Evolutionary conservation across 1,140 invertebrate genomes (phyloP), one percentile per base, ranked within the genome.

Genomic region (Anastatus disparis): DNA sequence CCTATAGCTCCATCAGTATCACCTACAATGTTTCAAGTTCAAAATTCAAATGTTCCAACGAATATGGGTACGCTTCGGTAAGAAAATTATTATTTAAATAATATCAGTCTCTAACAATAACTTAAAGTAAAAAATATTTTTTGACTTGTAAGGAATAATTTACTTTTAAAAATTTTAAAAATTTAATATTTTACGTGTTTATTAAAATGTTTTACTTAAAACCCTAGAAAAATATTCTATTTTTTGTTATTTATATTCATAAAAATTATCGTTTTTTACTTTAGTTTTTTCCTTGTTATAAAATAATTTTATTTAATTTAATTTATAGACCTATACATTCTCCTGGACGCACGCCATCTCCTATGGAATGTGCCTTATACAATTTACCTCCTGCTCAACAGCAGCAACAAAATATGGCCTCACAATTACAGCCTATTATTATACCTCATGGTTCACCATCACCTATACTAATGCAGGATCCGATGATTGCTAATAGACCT

Each of bases 331-430:
- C 75, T 27, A 74, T 76, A 46, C 15, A 73, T 44, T 80, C 79
- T 31, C 78, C 81, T 29, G 64, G 76, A 8, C 70, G 77, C 12
- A 78, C 78, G 27, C 75, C 75, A 38, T 83, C 81, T 0, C 81
- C 81, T 8, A 77, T 81, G 74, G 76, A 79, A 24, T 75, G 17
- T 58, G 1, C 31, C 1, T 13, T 67, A 12, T 79, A 76, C 26
- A 77, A 64, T 9, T 24, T 65, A n/a, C 12, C 63, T 46, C 40
- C 71, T 29, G 12, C 26, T 12, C 55, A 68, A 38, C 3, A 15
- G 15, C 26, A 29, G 12, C 48, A 55, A 17, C 68, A 70, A 42
- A 70, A 67, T 38, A 64, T 71, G 26, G 20, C 38, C 2, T 55
- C 61, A 20, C 38, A 44, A 20, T 55, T 76, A 26, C 78, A 77